Evolutionary conservation across 2,113 vertebrate genomes (phyloP).

Genomic region (Acanthisitta chloris): DNA sequence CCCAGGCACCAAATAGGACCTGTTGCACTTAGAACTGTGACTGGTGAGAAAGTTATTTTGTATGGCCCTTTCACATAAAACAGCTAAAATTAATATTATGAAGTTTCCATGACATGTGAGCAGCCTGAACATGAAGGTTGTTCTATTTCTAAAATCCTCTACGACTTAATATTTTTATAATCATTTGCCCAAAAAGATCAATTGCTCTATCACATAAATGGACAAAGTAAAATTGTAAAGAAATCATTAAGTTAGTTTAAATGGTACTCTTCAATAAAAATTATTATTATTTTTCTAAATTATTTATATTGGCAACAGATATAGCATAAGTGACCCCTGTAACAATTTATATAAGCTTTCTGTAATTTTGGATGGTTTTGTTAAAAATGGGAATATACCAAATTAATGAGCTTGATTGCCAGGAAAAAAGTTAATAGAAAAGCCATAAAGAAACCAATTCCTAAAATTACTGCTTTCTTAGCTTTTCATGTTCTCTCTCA

Average conservation of each 20-base stretch:
- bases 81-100: constrained; percentile 14
- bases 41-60: background rate
- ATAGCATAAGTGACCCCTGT: background rate
- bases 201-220: background rate
- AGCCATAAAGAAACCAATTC: constrained; percentile 3
- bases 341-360: background rate
- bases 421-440: background rate
- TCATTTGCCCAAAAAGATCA: background rate
- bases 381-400: background rate
- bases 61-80: background rate
- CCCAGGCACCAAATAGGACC: background rate
- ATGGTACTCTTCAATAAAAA: background rate
- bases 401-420: background rate
- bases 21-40: background rate
- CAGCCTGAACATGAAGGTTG: background rate
- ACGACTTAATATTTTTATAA: background rate
- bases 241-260: background rate
- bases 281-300: background rate
- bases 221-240: background rate
- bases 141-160: constrained; percentile 12
- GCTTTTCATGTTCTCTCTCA: constrained; percentile 4
- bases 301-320: background rate
- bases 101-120: constrained; percentile 8
- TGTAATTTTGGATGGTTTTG: background rate
- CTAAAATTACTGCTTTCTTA: background rate